Conservation (phyloP, 2,888 invertebrate species). For the Hemicrepidius hirtus region DNA sequence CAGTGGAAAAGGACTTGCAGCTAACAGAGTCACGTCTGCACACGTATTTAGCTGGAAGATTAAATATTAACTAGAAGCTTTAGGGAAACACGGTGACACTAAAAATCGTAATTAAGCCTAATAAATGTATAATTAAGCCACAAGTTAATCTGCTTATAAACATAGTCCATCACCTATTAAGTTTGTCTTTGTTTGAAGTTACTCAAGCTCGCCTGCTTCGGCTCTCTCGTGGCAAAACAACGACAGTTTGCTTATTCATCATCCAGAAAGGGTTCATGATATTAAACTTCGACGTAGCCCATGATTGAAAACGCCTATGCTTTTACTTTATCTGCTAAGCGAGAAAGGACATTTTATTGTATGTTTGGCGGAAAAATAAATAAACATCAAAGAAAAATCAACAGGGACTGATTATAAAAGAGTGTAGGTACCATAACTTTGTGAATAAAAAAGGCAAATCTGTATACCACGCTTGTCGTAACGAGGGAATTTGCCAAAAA, state of each 20-base stretch:
- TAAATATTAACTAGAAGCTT: slow-evolving; percentile 14
- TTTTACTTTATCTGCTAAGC: background rate
- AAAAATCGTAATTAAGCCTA: slow-evolving; percentile 23
- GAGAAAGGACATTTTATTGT: background rate
- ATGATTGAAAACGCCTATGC: background rate
- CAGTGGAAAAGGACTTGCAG: background rate
- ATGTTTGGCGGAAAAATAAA: background rate
- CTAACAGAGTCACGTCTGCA: slow-evolving; percentile 17
- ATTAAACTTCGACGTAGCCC: slow-evolving; percentile 4
- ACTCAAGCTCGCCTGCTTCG: slow-evolving; percentile 1
- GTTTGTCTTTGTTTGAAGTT: slow-evolving; percentile 8
- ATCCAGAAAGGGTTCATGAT: background rate
- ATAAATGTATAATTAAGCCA: slow-evolving; percentile 24
- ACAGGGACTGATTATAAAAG: no score
- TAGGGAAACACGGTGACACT: background rate
- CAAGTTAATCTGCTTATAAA: slow-evolving; percentile 23
- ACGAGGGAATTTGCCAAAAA: no score
- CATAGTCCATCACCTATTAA: background rate
- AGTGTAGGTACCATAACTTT: no score
- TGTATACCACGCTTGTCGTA: no score
- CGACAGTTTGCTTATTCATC: slow-evolving; percentile 9
- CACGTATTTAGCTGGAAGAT: slow-evolving; percentile 5
- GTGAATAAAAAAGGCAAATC: no score
- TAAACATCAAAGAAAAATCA: no score
- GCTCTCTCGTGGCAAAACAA: background rate